Evolutionary conservation across 2,888 invertebrate species (phyloP).

Genomic region (Psylliodes chrysocephalus): DNA sequence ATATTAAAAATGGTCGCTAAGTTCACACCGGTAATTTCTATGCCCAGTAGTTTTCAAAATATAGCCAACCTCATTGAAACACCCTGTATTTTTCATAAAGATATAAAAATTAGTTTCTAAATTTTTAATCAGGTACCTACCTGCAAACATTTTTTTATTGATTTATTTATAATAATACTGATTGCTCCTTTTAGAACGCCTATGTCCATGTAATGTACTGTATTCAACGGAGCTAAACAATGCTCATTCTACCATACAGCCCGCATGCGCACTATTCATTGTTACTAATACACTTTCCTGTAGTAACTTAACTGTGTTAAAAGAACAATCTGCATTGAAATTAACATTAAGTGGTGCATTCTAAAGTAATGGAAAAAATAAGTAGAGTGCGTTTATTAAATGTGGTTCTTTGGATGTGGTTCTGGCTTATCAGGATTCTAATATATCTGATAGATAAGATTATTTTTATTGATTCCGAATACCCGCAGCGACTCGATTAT

Average conservation of each 20-base stretch:
- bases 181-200: neutral
- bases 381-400: conserved; percentile 42
- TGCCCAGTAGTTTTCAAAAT: too few species aligned
- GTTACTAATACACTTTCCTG: conserved; percentile 43
- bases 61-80: too few species aligned
- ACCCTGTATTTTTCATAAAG: too few species aligned
- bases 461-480: conserved; percentile 44
- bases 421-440: conserved; percentile 43
- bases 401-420: conserved; percentile 45
- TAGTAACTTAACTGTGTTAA: conserved; percentile 34
- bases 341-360: conserved; percentile 29
- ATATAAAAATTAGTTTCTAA: too few species aligned
- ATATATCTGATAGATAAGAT: conserved; percentile 50
- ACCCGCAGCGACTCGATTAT: neutral
- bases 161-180: too few species aligned
- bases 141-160: too few species aligned
- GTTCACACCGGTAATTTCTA: too few species aligned
- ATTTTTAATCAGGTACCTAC: too few species aligned
- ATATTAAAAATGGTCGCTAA: too few species aligned
- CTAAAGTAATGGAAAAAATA: conserved; percentile 38
- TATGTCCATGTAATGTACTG: conserved; percentile 33
- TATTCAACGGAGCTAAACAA: conserved; percentile 47
- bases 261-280: conserved; percentile 33
- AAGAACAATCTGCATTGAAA: conserved; percentile 28
- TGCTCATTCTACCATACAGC: conserved; percentile 33